Evolutionary conservation across 2,797 vertebrate genomes (phyloP).

Genomic region (Rhabdophis nuchalis): DNA sequence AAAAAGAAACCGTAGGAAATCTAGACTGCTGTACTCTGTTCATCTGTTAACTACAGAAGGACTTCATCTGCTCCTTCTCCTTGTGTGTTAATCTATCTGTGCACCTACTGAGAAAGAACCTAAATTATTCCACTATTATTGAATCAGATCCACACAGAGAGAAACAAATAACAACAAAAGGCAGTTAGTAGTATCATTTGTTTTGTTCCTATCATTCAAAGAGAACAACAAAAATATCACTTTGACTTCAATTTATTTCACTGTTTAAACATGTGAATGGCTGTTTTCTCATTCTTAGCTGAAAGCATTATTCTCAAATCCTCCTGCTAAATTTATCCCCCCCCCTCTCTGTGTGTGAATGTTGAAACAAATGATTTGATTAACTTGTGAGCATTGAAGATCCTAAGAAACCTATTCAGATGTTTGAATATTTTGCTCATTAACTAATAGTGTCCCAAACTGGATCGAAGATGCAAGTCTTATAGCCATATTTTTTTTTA

Average conservation of each 20-base stretch:
- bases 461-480: background rate
- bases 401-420: slow-evolving; percentile 20
- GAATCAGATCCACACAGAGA: slow-evolving; percentile 13
- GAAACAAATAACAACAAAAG: slow-evolving; percentile 38
- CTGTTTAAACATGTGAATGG: slow-evolving; percentile 15
- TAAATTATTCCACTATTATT: background rate
- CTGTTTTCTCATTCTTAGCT: slow-evolving; percentile 3
- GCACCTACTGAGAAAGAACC: background rate
- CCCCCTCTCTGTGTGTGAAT: background rate
- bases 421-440: background rate
- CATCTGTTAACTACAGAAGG: slow-evolving; percentile 45
- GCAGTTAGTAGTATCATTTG: background rate
- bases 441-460: slow-evolving; percentile 24
- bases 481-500: background rate
- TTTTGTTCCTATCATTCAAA: background rate
- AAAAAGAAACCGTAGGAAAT: slow-evolving; percentile 32
- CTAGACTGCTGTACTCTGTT: slow-evolving; percentile 29
- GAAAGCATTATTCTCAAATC: background rate
- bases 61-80: slow-evolving; percentile 42
- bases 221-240: background rate
- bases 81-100: slow-evolving; percentile 15
- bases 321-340: slow-evolving; percentile 2
- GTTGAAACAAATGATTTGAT: slow-evolving; percentile 1
- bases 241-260: slow-evolving; percentile 11
- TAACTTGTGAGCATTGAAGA: slow-evolving; percentile 14